These are phyloP conservation scores for Macrostomum lignano DNA, from an alignment of 1,140 invertebrate genomes.

Conservation along the genomic window DNA sequence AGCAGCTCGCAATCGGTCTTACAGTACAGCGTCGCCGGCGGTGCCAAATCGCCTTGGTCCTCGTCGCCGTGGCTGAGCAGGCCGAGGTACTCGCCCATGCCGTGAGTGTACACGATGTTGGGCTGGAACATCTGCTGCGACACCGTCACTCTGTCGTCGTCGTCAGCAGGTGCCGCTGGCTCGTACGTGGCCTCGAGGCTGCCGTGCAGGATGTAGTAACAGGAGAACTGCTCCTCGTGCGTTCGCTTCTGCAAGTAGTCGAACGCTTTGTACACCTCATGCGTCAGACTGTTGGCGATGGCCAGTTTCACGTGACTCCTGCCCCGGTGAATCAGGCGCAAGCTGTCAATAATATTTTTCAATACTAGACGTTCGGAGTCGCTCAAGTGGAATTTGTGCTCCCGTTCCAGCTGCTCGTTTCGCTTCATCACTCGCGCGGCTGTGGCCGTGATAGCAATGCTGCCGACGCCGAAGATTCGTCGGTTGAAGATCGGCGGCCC, in stretches of 20 bases:
- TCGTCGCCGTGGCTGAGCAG: slow-evolving; percentile 12
- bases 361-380: slow-evolving; percentile 12
- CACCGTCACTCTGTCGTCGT: no score
- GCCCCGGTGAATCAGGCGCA: slow-evolving; percentile 14
- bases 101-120: slow-evolving; percentile 17
- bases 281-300: slow-evolving; percentile 11
- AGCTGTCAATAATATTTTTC: slow-evolving; percentile 13
- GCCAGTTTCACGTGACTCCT: slow-evolving; percentile 15
- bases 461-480: slow-evolving; percentile 12
- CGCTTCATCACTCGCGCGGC: slow-evolving; percentile 11
- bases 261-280: slow-evolving; percentile 12
- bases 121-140: slow-evolving; percentile 13
- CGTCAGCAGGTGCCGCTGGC: slow-evolving; percentile 9
- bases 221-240: slow-evolving; percentile 11
- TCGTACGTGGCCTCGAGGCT: slow-evolving; percentile 17
- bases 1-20: slow-evolving; percentile 12
- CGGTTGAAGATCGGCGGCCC: slow-evolving; percentile 15
- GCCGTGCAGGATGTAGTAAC: slow-evolving; percentile 15
- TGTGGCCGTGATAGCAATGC: slow-evolving; percentile 11
- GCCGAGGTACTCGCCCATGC: slow-evolving; percentile 15
- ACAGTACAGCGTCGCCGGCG: slow-evolving; percentile 14
- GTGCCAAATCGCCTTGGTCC: slow-evolving; percentile 15
- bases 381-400: slow-evolving; percentile 7
- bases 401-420: slow-evolving; percentile 9
- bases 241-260: slow-evolving; percentile 12